Base-by-base conservation (phyloP, 2,797 vertebrate species). In the Poecilia wingei region DNA sequence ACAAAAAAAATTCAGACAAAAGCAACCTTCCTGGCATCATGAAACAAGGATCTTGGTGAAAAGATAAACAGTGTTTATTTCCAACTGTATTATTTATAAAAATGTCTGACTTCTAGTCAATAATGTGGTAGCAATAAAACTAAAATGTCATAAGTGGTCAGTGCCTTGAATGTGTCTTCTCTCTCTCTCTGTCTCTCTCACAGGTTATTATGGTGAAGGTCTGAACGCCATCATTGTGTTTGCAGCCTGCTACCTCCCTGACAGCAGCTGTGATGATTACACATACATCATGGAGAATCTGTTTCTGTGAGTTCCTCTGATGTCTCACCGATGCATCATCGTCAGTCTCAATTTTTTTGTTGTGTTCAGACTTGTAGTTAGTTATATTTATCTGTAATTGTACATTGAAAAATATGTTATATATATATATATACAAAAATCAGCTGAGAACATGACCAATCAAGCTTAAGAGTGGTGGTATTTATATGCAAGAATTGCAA, bases 271-370 rank as follows among this genome's bases (percentile, higher is more conserved):
- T 81, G 94, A 97, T 0, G 97, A 98, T 82, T 98, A 98, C 81
- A 95, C 96, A 57, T 98, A 98, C 93, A 97, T 99, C 95, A 98
- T 99, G 97, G 98, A 99, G 90, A 98, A 99, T 76, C 97, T 99
- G 81, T 99, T 99, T 91, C 90, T 99, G 98, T 99, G 90, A 96
- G 96, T 25, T 61, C 7, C 55, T 74, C 41, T 75, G 12, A 43
- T 47, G 13, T 76, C 61, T 76, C 1, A 64, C 13, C 22, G 5
- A 14, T 80, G 28, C 71, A 36, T 41, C 51, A 12, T 59, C 8
- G 4, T 31, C 18, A 49, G 6, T 61, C 28, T 33, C 0, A 3
- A 18, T 36, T 22, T 66, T 39, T 36, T 22, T 22, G 31, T 39
- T 39, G 18, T 39, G 16, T 66, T 66, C 6, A 66, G 61, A 36